Conservation (phyloP, 2,888 invertebrate species). For the Parnassius mnemosyne region DNA sequence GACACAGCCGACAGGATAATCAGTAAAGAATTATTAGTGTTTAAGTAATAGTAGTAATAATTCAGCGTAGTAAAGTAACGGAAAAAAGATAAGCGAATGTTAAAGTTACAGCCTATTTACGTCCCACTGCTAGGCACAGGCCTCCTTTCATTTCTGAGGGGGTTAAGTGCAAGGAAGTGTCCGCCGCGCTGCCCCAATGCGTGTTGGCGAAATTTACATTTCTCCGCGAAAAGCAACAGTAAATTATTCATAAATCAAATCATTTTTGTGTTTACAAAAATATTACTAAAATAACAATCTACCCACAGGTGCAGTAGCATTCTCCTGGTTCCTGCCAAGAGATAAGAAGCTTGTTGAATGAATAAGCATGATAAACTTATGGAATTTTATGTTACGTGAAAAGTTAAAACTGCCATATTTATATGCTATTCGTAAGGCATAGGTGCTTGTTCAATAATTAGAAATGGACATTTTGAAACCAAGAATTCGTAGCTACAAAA, state of each 20-base stretch:
- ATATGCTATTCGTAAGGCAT: background rate
- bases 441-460: background rate
- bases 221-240: background rate
- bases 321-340: conserved; percentile 63
- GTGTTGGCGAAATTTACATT: too few species aligned
- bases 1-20: too few species aligned
- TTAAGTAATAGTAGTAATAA: too few species aligned
- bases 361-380: conserved; percentile 3
- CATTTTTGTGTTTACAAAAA: background rate
- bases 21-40: too few species aligned
- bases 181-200: too few species aligned
- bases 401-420: background rate
- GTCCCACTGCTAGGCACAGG: too few species aligned
- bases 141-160: too few species aligned
- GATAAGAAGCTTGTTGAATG: conserved; percentile 49
- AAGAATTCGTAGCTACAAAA: background rate
- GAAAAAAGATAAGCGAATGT: background rate
- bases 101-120: too few species aligned
- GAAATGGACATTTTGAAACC: background rate
- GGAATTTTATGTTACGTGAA: background rate
- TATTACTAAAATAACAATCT: background rate
- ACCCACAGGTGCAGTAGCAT: conserved; percentile 55
- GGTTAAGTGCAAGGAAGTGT: too few species aligned
- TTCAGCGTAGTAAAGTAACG: background rate
- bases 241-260: background rate